phyloP scores from a whole-genome alignment of 2,113 vertebrate species.

The Stigmatopora argus region DNA sequence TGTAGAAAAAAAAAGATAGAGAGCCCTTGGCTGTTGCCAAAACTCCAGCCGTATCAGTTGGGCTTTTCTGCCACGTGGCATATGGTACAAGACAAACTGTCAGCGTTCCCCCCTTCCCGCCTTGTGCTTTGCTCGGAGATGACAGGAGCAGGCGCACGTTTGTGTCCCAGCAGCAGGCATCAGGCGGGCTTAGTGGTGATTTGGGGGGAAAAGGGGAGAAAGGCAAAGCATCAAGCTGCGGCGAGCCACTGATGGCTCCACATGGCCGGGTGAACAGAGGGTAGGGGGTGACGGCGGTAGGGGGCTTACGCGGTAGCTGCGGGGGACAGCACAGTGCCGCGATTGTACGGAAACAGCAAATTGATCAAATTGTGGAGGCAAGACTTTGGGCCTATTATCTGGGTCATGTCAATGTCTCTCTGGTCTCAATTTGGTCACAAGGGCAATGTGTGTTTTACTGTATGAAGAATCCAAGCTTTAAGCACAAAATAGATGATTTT shows the following conservation, averaged over 20 bases:
- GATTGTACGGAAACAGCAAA: constrained; percentile 67
- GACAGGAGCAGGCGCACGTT: constrained; percentile 64
- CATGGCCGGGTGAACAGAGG: constrained; percentile 39
- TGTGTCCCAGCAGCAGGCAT: constrained; percentile 66
- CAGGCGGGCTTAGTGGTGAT: constrained; percentile 69
- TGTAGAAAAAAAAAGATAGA: constrained; percentile 36
- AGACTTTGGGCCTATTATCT: constrained; percentile 74
- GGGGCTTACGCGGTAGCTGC: constrained; percentile 50
- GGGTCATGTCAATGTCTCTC: constrained; percentile 74
- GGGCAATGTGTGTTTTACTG: constrained; percentile 33
- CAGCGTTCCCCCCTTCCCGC: constrained; percentile 56
- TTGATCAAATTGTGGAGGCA: constrained; percentile 76
- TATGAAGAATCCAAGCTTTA: constrained; percentile 30
- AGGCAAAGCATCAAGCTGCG: constrained; percentile 53
- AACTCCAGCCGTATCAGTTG: constrained; percentile 66
- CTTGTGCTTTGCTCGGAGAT: constrained; percentile 52
- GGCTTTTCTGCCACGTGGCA: constrained; percentile 74
- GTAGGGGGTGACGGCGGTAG: constrained; percentile 31
- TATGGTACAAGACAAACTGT: constrained; percentile 80
- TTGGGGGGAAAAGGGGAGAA: constrained; percentile 66
- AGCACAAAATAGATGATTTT: constrained; percentile 22
- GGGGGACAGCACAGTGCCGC: constrained; percentile 63
- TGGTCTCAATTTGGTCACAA: constrained; percentile 65
- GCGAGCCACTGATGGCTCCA: constrained; percentile 50
- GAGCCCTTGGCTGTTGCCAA: constrained; percentile 64